A percentile compares a stretch with the other conserved stretches of the same genome.
phyloP scores from a whole-genome alignment of 1,140 invertebrate genomes.

The Drosophila arizonae region DNA sequence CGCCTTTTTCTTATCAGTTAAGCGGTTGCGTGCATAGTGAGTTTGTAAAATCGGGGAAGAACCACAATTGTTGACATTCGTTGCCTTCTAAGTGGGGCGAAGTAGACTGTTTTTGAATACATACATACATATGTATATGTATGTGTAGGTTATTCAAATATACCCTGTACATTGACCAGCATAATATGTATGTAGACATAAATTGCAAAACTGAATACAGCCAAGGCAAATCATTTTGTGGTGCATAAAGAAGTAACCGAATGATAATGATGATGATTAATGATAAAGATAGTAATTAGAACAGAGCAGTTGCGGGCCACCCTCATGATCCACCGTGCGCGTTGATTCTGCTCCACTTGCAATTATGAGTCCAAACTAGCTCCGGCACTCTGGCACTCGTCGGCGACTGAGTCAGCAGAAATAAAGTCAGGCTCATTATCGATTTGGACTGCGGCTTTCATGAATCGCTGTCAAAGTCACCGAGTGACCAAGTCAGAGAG shows the following conservation, averaged over 20 bases:
- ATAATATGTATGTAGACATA: no score
- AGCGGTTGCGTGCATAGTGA: no score
- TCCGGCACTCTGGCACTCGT: constrained; percentile 10
- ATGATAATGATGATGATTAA: constrained; percentile 47
- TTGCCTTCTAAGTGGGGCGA: no score
- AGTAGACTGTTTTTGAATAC: no score
- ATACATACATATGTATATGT: no score
- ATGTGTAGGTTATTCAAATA: no score
- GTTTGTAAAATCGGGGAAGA: no score
- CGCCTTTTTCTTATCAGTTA: no score
- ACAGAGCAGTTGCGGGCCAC: background rate
- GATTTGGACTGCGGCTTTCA: constrained; percentile 53
- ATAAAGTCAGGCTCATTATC: constrained; percentile 51
- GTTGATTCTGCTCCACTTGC: constrained; percentile 21
- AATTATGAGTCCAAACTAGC: constrained; percentile 48
- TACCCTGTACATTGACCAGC: no score
- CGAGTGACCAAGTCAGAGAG: background rate
- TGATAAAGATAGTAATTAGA: background rate
- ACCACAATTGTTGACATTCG: no score
- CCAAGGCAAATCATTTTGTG: no score
- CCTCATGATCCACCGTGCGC: constrained; percentile 10
- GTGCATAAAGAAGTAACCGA: constrained; percentile 3
- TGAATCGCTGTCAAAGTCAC: constrained; percentile 29
- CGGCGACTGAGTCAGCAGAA: constrained; percentile 53
- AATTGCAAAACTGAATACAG: no score